These are phyloP conservation scores for Eptesicus fuscus DNA, from an alignment of 2,113 vertebrate genomes.

Conservation along the genomic window DNA sequence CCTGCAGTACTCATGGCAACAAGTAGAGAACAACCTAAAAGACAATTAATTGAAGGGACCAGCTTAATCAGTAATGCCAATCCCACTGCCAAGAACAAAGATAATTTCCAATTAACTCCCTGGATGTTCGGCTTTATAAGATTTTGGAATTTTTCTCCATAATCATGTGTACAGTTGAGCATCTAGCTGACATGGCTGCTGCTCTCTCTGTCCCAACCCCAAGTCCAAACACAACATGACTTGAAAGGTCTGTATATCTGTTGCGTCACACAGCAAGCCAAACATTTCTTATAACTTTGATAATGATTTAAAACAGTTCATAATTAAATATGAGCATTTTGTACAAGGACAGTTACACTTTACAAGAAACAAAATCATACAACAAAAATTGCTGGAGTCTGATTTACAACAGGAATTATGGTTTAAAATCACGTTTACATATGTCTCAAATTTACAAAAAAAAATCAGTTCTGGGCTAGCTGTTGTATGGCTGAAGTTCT, in stretches of 20 bases:
- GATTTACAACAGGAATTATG: slow-evolving; percentile 94
- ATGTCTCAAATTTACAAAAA: slow-evolving; percentile 86
- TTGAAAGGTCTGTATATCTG: slow-evolving; percentile 83
- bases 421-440: slow-evolving; percentile 88
- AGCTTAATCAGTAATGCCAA: slow-evolving; percentile 55
- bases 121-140: slow-evolving; percentile 60
- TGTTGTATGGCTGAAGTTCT: slow-evolving; percentile 84
- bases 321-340: slow-evolving; percentile 98
- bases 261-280: slow-evolving; percentile 91
- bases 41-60: slow-evolving; percentile 57
- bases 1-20: slow-evolving; percentile 62
- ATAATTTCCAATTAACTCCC: slow-evolving; percentile 59
- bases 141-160: slow-evolving; percentile 71
- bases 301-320: slow-evolving; percentile 92
- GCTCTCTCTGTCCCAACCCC: slow-evolving; percentile 81
- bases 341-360: slow-evolving; percentile 99
- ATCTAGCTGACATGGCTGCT: slow-evolving; percentile 82
- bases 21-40: slow-evolving; percentile 51
- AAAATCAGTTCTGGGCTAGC: slow-evolving; percentile 89
- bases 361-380: slow-evolving; percentile 98
- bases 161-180: slow-evolving; percentile 75
- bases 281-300: slow-evolving; percentile 91
- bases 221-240: slow-evolving; percentile 82
- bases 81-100: slow-evolving; percentile 69
- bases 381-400: slow-evolving; percentile 93